Evolutionary conservation across 2,113 vertebrate species (phyloP), one percentile per base, ranked within the genome.

Genomic region (Parus major): DNA sequence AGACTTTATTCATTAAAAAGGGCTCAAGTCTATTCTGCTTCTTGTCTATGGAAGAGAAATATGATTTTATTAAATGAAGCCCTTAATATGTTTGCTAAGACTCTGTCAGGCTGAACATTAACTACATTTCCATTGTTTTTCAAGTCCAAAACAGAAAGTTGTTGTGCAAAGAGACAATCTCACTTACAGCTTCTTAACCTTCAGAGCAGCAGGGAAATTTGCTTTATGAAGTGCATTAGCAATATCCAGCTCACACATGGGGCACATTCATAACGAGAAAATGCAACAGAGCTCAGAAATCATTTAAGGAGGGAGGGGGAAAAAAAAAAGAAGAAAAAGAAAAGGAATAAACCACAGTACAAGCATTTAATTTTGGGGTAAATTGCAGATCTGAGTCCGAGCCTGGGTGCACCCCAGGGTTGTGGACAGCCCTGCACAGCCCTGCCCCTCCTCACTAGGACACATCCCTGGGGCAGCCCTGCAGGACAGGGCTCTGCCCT

Each of bases 21-120:
- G 81, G 72, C 78, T 94, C 80, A 82, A 68, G n/a, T 80, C 89
- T 82, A 80, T 91, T 96, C 90, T 73, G 78, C 59, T 86, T 52
- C 82, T 87, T 91, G 73, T 75, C 95, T 94, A 46, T n/a, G 47
- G 42, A 92, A 92, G 52, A 83, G 79, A 94, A 95, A 90, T 82
- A 89, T 64, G 84, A 77, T 90, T 96, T 95, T 95, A 96, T 93
- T 94, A 93, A 96, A 92, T 88, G 63, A 96, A 91, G 44, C 55
- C 71, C 82, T 95, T 94, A 96, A 92, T 90, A 91, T 89, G 91
- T 95, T 95, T 95, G 89, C 86, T 89, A 76, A 92, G 88, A 49
- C 56, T 95, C 85, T 72, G 71, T 93, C 87, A 91, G 71, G 52
- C 87, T 82, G 75, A 92, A 85, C 87, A 59, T 92, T 95, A 94